phyloP scores from a whole-genome alignment of 2,888 invertebrate genomes.

The Ophion costatus region DNA sequence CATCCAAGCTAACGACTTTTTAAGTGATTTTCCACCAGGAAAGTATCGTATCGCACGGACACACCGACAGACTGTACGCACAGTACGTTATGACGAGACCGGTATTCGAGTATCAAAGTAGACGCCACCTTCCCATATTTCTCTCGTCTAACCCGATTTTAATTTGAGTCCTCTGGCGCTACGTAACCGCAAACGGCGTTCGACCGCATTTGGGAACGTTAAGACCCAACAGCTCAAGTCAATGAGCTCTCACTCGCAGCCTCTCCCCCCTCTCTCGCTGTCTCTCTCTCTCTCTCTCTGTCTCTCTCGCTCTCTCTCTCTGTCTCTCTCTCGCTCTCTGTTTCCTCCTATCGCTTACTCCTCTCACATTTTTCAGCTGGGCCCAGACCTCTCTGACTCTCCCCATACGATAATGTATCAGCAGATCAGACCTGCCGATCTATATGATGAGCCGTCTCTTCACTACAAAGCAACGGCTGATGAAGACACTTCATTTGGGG shows the following conservation, averaged over 20 bases:
- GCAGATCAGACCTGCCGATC: constrained; percentile 14
- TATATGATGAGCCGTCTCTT: constrained; percentile 14
- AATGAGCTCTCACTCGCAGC: constrained; percentile 24
- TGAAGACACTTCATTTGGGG: constrained; percentile 11
- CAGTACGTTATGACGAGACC: constrained; percentile 32
- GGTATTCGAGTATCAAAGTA: constrained; percentile 9
- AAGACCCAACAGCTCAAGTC: constrained; percentile 42
- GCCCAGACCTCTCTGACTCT: constrained; percentile 4
- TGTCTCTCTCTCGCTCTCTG: no score
- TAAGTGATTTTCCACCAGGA: constrained; percentile 76
- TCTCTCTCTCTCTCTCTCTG: no score
- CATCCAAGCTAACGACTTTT: constrained; percentile 77
- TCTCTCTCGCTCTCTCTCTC: no score
- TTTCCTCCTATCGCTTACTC: neutral
- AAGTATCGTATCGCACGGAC: constrained; percentile 41
- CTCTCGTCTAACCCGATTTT: constrained; percentile 76
- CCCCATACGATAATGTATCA: constrained; percentile 17
- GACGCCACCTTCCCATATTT: constrained; percentile 35
- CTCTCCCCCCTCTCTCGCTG: constrained; percentile 13
- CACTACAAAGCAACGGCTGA: constrained; percentile 19
- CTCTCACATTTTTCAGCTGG: neutral
- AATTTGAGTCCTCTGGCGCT: constrained; percentile 76
- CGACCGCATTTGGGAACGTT: constrained; percentile 52
- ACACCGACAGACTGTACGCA: constrained; percentile 37
- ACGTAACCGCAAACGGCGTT: constrained; percentile 63